Evolutionary conservation across 1,140 invertebrate genomes (phyloP), one percentile per base, ranked within the genome.

Genomic region (Daktulosphaira vitifoliae): DNA sequence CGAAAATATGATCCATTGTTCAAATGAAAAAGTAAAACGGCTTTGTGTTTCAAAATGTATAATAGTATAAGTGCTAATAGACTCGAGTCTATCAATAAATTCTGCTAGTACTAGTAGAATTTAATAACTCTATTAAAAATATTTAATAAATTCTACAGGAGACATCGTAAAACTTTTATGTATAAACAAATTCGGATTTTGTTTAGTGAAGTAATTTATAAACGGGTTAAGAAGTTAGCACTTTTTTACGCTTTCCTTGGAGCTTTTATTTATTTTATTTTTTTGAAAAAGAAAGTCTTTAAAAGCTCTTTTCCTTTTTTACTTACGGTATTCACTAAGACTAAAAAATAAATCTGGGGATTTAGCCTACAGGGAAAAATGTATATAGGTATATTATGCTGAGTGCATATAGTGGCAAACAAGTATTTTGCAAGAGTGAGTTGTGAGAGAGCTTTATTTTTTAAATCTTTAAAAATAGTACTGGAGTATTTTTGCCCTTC

Each of bases 251-350:
- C 4, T 16, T 25, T 9, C 7, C 22, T 13, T n/a, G 38, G 38
- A 25, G 29, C 5, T 11, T 6, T 5, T 33, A 15, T n/a, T n/a
- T n/a, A n/a, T n/a, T n/a, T n/a, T n/a, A n/a, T n/a, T n/a, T 56
- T 56, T 59, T 59, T 23, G 20, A 18, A 18, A 46, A 25, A 39
- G 44, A 20, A 46, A 46, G 22, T 59, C 42, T 46, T 59, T 59
- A 59, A 46, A 59, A 59, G 39, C 42, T 59, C 46, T 5, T 3
- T 22, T 46, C 22, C 6, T 25, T 26, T 59, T 37, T 59, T 59
- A 26, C n/a, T n/a, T n/a, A n/a, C n/a, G n/a, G n/a, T n/a, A 46
- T 23, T 22, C 25, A 18, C 25, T 16, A 16, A 59, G 54, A 59
- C 18, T 39, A 56, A 48, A 44, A 59, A 44, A 26, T 26, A 48